A percentile compares a stretch with the other conserved stretches of the same genome.
Evolutionary conservation across 1,140 invertebrate genomes (phyloP).

Genomic region (Dryas iulia): DNA sequence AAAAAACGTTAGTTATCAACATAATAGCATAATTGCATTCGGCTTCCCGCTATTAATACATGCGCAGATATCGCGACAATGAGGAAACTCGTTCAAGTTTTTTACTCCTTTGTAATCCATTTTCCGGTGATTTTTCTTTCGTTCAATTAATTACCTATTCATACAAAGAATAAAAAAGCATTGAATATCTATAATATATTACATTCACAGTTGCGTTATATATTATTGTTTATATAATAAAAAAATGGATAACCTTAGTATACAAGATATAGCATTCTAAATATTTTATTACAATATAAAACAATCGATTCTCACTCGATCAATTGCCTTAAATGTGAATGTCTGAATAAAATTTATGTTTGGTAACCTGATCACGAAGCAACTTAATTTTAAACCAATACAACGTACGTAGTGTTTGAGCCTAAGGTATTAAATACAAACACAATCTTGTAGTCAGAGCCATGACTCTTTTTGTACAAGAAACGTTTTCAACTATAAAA

Average conservation of each 20-base stretch:
- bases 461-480: too few relatives aligned
- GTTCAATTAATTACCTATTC: neutral
- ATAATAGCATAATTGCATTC: conserved; percentile 20
- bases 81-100: conserved; percentile 28
- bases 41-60: conserved; percentile 20
- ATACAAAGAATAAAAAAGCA: neutral
- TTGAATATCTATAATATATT: neutral
- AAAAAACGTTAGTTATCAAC: conserved; percentile 7
- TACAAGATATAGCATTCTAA: too few relatives aligned
- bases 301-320: neutral
- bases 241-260: too few relatives aligned
- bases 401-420: conserved; percentile 10
- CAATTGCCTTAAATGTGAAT: conserved; percentile 2
- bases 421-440: conserved; percentile 4
- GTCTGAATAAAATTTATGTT: conserved; percentile 6
- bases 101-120: conserved; percentile 16
- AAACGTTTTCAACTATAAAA: too few relatives aligned
- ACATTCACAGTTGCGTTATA: neutral
- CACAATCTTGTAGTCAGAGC: too few relatives aligned
- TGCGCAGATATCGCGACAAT: conserved; percentile 23
- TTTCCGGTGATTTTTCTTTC: conserved; percentile 7
- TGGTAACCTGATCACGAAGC: conserved; percentile 17
- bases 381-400: conserved; percentile 19
- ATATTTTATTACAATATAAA: too few relatives aligned
- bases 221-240: neutral